These are phyloP conservation scores for Dromaius novaehollandiae DNA, from an alignment of 2,113 vertebrate genomes.

Conservation along the genomic window DNA sequence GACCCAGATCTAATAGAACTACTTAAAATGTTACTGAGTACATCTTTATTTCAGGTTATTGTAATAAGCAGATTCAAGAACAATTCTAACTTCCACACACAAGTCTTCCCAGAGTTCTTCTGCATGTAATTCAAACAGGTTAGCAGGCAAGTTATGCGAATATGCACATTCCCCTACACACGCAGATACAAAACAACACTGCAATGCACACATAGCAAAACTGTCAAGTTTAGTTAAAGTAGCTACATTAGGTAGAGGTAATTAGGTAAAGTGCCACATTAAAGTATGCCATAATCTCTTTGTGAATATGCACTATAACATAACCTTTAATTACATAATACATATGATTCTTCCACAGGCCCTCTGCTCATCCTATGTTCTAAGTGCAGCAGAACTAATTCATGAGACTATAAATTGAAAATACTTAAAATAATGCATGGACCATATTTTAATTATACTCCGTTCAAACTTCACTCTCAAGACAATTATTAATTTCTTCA, in stretches of 20 bases:
- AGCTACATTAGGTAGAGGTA: not conserved
- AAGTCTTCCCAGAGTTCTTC: not conserved
- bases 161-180: not conserved
- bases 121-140: not conserved
- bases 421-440: not conserved
- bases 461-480: not conserved
- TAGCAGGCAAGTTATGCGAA: not conserved
- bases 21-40: not conserved
- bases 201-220: not conserved
- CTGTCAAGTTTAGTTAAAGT: not conserved
- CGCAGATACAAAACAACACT: accelerated
- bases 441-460: not conserved
- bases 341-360: conserved; percentile 17
- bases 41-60: not conserved
- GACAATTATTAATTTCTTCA: not conserved
- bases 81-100: not conserved
- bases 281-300: not conserved
- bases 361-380: not conserved
- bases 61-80: not conserved
- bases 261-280: not conserved
- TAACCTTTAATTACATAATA: conserved; percentile 38
- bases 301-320: conserved; percentile 8
- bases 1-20: not conserved
- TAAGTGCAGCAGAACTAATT: not conserved
- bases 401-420: not conserved